phyloP scores from a whole-genome alignment of 64 coral and sea anemone genomes.

The Stichodactyla helianthus region DNA sequence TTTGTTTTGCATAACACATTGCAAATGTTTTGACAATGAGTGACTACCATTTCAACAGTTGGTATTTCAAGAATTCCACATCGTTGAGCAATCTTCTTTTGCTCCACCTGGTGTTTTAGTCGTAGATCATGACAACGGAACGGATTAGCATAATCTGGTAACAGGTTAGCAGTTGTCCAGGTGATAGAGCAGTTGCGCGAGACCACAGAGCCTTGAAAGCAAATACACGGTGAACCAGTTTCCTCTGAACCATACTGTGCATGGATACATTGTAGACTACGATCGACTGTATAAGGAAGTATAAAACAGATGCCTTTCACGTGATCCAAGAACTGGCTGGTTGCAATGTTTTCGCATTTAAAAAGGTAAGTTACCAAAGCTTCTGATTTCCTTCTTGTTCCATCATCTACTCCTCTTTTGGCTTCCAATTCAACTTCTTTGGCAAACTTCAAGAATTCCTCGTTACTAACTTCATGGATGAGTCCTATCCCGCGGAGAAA shows the following conservation, averaged over 20 bases:
- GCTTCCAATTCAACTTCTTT: not conserved
- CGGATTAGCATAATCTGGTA: conserved; percentile 38
- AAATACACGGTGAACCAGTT: conserved; percentile 5
- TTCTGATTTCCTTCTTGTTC: conserved; percentile 11
- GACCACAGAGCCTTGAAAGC: conserved; percentile 1
- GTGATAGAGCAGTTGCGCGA: not conserved
- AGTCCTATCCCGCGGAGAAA: conserved; percentile 39
- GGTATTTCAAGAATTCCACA: no score
- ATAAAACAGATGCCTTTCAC: conserved; percentile 6
- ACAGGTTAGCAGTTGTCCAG: conserved; percentile 29
- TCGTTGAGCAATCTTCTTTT: not conserved
- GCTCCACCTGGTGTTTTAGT: not conserved
- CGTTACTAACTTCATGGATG: not conserved
- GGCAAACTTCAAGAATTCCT: conserved; percentile 6
- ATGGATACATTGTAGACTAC: conserved; percentile 22
- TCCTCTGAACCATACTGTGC: conserved; percentile 21
- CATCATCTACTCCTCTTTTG: not conserved
- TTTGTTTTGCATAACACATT: not conserved
- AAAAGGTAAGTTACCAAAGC: conserved; percentile 22
- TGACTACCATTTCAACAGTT: conserved; percentile 47
- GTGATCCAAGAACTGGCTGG: not conserved
- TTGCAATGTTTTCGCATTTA: not conserved
- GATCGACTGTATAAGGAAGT: not conserved
- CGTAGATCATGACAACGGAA: not conserved
- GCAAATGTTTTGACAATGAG: conserved; percentile 18